Base-by-base conservation (phyloP, 2,797 vertebrate genomes). In the Bryconaethiops microstoma region DNA sequence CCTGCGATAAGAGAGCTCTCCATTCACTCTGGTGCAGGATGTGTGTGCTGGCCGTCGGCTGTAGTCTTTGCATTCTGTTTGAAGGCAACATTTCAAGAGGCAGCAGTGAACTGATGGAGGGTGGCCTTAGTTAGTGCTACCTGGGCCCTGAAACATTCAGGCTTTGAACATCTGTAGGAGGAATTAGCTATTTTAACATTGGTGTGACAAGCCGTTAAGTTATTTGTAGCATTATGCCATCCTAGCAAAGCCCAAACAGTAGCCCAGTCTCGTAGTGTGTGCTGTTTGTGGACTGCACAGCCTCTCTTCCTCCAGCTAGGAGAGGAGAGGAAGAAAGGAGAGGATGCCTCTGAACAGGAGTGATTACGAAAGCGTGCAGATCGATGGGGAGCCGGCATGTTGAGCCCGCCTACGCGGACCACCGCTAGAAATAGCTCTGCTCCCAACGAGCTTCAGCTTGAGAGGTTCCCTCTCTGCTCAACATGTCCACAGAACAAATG, bases 371-470 rank as follows among this genome's bases (percentile, higher is more conserved):
- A 90, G 90, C 91, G 89, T 83, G 84, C 86, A 85, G 89, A 94
- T 94, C 91, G 83, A 94, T 93, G 89, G 90, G 90, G 92, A 92
- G 89, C 91, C 90, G 91, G 91, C 86, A 84, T 91, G 90, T 92
- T 91, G 87, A 88, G 85, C 82, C 90, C 88, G 91, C 92, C 92
- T 91, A 93, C 91, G 88, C 92, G 82, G 85, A 68, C 89, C 85
- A 88, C 81, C 55, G 82, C 91, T 88, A 65, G 89, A 93, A 93
- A 94, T 93, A 93, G 91, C 92, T 89, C 88, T 12, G 78, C 89
- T 92, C 82, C 85, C 90, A 89, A 81, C 86, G 89, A 88, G 87
- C 86, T 86, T 88, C 85, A 82, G 85, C 86, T 92, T 77, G 88
- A 92, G 92, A 92, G 92, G 88, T 91, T 92, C 88, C 90, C 89